Percentiles rank a stretch among this genome's conserved stretches.
phyloP scores from a whole-genome alignment of 2,797 vertebrate genomes.

The Hozukius guyotensis region DNA sequence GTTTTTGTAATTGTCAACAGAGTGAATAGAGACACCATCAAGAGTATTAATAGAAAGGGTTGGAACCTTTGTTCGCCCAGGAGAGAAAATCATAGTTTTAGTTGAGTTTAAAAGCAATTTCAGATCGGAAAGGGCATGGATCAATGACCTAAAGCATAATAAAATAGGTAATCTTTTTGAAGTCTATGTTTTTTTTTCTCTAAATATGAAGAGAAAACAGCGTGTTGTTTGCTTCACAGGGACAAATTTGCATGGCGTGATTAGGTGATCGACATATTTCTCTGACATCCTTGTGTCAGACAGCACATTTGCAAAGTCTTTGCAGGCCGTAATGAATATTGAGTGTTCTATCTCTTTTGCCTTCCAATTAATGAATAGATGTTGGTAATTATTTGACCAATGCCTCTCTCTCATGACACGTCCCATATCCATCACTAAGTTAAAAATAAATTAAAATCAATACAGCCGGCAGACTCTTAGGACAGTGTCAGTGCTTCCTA shows the following conservation, averaged over 20 bases:
- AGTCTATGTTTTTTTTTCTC: not conserved
- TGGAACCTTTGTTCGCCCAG: too few species aligned
- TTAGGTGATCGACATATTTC: slow-evolving; percentile 76
- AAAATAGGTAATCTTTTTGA: not conserved
- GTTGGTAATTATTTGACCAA: slow-evolving; percentile 86
- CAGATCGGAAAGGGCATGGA: not conserved
- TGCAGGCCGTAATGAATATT: slow-evolving; percentile 84
- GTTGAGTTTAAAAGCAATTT: too few species aligned
- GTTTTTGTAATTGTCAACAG: too few species aligned
- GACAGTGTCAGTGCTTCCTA: slow-evolving; percentile 79
- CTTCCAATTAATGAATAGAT: slow-evolving; percentile 87
- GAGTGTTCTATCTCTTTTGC: slow-evolving; percentile 82
- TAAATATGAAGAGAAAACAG: not conserved
- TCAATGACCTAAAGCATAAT: not conserved
- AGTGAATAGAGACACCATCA: too few species aligned
- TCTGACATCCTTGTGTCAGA: slow-evolving; percentile 69
- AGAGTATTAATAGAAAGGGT: too few species aligned
- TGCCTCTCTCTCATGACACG: slow-evolving; percentile 79
- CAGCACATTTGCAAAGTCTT: slow-evolving; percentile 79
- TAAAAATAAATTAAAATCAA: slow-evolving; percentile 90
- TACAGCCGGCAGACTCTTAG: slow-evolving; percentile 76
- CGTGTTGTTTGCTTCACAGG: slow-evolving; percentile 9
- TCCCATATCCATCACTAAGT: slow-evolving; percentile 88
- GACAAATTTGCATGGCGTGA: slow-evolving; percentile 64
- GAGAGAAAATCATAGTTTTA: too few species aligned